Evolutionary conservation across 2,113 vertebrate species (phyloP).

Genomic region (Pavo muticus): DNA sequence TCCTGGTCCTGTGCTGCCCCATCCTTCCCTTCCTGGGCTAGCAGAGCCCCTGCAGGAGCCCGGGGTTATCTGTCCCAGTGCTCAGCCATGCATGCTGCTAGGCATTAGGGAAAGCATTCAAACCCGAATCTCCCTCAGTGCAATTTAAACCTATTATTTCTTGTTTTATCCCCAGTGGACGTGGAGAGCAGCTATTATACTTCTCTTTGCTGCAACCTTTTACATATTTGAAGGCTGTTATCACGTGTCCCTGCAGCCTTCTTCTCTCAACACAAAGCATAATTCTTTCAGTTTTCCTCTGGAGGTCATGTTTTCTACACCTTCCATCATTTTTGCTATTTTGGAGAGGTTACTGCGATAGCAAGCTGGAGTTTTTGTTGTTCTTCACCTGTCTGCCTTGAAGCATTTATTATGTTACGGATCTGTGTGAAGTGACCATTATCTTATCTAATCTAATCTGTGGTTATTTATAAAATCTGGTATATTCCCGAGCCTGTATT

Average conservation of each 20-base stretch:
- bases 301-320: slow-evolving; percentile 40
- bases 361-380: slow-evolving; percentile 39
- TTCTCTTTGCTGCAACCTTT: slow-evolving; percentile 62
- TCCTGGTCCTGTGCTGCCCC: neutral
- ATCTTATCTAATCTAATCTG: slow-evolving; percentile 35
- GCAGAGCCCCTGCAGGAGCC: neutral
- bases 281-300: slow-evolving; percentile 41
- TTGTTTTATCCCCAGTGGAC: slow-evolving; percentile 60
- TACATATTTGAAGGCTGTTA: slow-evolving; percentile 60
- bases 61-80: slow-evolving; percentile 33
- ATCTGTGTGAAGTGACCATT: slow-evolving; percentile 36
- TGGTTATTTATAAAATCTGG: slow-evolving; percentile 30
- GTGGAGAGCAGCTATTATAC: slow-evolving; percentile 38
- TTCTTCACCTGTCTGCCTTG: slow-evolving; percentile 18
- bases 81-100: neutral
- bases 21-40: neutral
- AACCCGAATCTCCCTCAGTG: slow-evolving; percentile 49
- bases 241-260: slow-evolving; percentile 14
- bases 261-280: slow-evolving; percentile 12
- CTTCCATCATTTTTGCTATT: neutral
- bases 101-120: slow-evolving; percentile 27
- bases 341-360: slow-evolving; percentile 22
- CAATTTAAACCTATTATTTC: slow-evolving; percentile 68
- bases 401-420: neutral
- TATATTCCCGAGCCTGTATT: slow-evolving; percentile 24